Evolutionary conservation across 2,113 vertebrate genomes (phyloP).

Genomic region (Naja naja): DNA sequence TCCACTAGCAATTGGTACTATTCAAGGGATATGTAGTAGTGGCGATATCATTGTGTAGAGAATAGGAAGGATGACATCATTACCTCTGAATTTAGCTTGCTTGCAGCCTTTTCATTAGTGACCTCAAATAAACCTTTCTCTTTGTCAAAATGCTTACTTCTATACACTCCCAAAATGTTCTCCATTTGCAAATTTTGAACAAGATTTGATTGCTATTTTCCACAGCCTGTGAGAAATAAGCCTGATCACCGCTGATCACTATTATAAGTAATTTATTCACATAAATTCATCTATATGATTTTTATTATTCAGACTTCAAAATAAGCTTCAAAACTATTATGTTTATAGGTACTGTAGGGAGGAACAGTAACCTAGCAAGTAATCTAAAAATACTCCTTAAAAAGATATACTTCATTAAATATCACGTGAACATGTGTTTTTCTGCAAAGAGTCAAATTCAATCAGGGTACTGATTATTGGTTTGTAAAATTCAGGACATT

Average conservation of each 20-base stretch:
- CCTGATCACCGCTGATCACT: not conserved
- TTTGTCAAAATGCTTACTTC: not conserved
- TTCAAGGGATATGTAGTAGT: not conserved
- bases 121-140: not conserved
- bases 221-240: not conserved
- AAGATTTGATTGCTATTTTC: not conserved
- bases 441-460: not conserved
- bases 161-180: not conserved
- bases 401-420: not conserved
- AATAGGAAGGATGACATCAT: not conserved
- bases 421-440: not conserved
- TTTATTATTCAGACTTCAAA: not conserved
- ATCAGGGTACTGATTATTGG: not conserved
- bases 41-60: not conserved
- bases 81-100: not conserved
- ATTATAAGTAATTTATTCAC: not conserved
- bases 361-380: not conserved
- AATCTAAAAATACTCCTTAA: not conserved
- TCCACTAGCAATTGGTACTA: not conserved
- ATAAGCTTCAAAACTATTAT: not conserved
- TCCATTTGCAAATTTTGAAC: not conserved
- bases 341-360: not conserved
- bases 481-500: not conserved
- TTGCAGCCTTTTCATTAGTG: not conserved
- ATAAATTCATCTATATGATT: not conserved